Evolutionary conservation across 2,888 invertebrate species (phyloP), one percentile per base, ranked within the genome.

Genomic region (Orthonychiurus folsomi): DNA sequence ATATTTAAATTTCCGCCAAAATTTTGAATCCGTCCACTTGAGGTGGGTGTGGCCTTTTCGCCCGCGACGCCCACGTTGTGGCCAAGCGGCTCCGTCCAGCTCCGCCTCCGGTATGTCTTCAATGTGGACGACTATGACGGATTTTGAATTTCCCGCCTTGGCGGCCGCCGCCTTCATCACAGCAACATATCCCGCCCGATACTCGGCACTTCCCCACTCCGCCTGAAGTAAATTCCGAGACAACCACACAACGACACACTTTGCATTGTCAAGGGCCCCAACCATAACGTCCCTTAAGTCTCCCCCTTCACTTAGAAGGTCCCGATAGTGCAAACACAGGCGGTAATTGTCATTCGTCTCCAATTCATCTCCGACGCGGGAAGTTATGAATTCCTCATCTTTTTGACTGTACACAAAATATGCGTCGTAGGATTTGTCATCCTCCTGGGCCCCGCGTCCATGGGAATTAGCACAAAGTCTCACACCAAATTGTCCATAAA

Each of bases 401-500:
- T 76, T 76, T 53, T 75, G 76, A 64, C 77, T 76, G 75, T 81
- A 82, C 23, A 79, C 76, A 25, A 62, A 53, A 71, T 81, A 82
- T 1, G 80, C 80, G 71, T 82, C 81, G 70, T 77, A 80, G 18
- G 76, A 69, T 62, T 76, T 76, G n/a, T n/a, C n/a, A 23, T 76
- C 76, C 26, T 73, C 70, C 23, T 76, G 76, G 64, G 66, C 73
- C 65, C 56, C 66, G 37, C 56, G 20, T 3, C 53, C 52, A n/a
- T n/a, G 9, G 9, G 52, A 52, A 23, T 52, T 20, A 48, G 24
- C 62, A 50, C 79, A 80, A 3, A 89, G 80, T 73, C 89, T 81
- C 58, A 88, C 81, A 50, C 88, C 88, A 76, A 87, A 92, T 71
- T 82, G 84, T 20, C 87, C 84, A 78, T 87, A 87, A 73, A 87